These are phyloP conservation scores for Branchellion lobata DNA, from an alignment of 2,888 invertebrate species.

Conservation along the genomic window DNA sequence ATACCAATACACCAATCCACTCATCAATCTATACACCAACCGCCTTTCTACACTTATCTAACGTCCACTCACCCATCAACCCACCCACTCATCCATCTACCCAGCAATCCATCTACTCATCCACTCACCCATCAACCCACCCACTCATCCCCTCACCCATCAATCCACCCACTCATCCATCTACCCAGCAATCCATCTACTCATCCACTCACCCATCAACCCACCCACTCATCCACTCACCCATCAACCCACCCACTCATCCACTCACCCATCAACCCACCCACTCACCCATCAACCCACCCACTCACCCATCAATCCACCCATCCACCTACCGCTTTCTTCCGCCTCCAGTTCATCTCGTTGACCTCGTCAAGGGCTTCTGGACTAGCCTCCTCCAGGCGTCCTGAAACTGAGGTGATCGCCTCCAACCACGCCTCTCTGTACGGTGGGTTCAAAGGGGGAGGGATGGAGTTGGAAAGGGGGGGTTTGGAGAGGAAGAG, in stretches of 20 bases:
- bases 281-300: neutral
- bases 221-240: neutral
- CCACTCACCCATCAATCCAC: neutral
- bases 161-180: neutral
- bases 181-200: neutral
- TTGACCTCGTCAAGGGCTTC: neutral
- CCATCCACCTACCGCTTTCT: constrained; percentile 1
- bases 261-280: too few species aligned
- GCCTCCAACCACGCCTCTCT: constrained; percentile 86
- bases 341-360: neutral
- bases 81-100: neutral
- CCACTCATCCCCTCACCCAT: neutral
- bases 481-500: neutral
- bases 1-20: neutral
- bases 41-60: neutral
- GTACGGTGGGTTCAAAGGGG: constrained; percentile 47
- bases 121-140: too few species aligned
- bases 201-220: neutral
- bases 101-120: neutral
- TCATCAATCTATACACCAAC: neutral
- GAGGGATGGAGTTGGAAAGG: neutral
- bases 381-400: constrained; percentile 55
- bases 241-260: neutral
- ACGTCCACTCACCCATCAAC: neutral
- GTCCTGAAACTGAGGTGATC: constrained; percentile 70